phyloP scores from a whole-genome alignment of 1,140 invertebrate genomes.

The Popillia japonica region DNA sequence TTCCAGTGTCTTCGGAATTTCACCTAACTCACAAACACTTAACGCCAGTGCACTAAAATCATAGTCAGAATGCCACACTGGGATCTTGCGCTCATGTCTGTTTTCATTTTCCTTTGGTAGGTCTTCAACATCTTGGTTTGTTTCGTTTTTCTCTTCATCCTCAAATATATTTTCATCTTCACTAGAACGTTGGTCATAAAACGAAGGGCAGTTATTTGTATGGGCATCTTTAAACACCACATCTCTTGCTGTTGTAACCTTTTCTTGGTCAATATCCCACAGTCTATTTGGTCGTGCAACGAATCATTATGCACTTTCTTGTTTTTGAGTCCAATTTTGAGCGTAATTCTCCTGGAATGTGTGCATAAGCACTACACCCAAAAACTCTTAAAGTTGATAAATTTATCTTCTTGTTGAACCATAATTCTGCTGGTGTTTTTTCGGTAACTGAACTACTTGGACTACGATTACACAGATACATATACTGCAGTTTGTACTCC shows the following conservation, averaged over 20 bases:
- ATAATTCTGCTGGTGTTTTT: slow-evolving; percentile 36
- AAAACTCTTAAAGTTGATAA: slow-evolving; percentile 51
- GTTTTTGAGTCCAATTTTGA: slow-evolving; percentile 31
- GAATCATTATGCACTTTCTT: slow-evolving; percentile 26
- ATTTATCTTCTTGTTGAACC: slow-evolving; percentile 50
- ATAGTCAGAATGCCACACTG: background rate
- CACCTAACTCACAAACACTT: background rate
- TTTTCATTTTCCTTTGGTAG: background rate
- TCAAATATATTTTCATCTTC: slow-evolving; percentile 3
- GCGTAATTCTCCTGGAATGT: slow-evolving; percentile 46
- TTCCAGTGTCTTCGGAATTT: background rate
- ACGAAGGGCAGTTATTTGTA: background rate
- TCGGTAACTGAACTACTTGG: background rate
- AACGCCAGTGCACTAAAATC: background rate
- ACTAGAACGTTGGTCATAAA: background rate
- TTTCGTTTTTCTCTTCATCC: no score
- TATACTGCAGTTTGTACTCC: background rate
- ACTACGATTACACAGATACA: slow-evolving; percentile 10
- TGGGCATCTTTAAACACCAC: slow-evolving; percentile 22
- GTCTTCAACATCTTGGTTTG: no score
- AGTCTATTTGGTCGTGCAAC: slow-evolving; percentile 42
- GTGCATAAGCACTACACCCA: slow-evolving; percentile 51
- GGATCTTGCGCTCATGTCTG: background rate
- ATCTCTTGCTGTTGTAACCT: slow-evolving; percentile 42
- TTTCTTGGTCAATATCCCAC: slow-evolving; percentile 44